A percentile compares a stretch with the other conserved stretches of the same genome.
These are phyloP conservation scores for Zaprionus nigranus DNA, from an alignment of 1,140 invertebrate species.

Conservation along the genomic window DNA sequence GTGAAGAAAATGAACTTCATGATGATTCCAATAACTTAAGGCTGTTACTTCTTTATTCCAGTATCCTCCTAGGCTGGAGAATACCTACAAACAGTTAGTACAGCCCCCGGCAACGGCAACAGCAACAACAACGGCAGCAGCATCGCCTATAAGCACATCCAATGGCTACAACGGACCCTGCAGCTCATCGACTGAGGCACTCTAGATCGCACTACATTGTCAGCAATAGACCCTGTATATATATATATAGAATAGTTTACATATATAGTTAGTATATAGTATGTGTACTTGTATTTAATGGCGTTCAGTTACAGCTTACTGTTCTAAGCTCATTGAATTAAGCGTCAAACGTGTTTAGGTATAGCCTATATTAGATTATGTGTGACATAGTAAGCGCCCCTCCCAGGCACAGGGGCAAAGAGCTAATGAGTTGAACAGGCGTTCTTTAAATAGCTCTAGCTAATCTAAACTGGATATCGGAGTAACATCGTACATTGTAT, in stretches of 20 bases:
- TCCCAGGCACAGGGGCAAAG: constrained; percentile 2
- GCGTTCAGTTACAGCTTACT: constrained; percentile 51
- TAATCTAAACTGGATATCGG: constrained; percentile 12
- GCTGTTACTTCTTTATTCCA: constrained; percentile 6
- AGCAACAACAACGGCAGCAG: constrained; percentile 25
- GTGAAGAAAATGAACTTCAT: constrained; percentile 71
- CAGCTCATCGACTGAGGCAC: constrained; percentile 81
- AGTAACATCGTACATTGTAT: constrained; percentile 60
- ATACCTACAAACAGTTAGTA: constrained; percentile 63
- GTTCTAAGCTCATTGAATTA: constrained; percentile 66
- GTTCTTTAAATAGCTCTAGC: constrained; percentile 15
- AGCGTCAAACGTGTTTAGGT: constrained; percentile 77
- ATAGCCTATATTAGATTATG: constrained; percentile 72
- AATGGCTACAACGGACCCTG: constrained; percentile 81
- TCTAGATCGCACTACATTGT: constrained; percentile 54
- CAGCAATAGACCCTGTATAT: constrained; percentile 23
- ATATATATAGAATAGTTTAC: neutral
- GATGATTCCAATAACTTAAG: neutral
- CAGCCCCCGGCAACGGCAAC: constrained; percentile 51
- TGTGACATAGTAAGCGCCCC: constrained; percentile 75
- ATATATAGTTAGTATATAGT: constrained; percentile 5
- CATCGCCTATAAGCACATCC: constrained; percentile 16
- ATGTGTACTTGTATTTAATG: constrained; percentile 28
- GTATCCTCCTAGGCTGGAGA: constrained; percentile 75
- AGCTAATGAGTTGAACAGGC: constrained; percentile 45